Base-by-base conservation (phyloP, 2,113 vertebrate species). In the Podarcis cretensis region DNA sequence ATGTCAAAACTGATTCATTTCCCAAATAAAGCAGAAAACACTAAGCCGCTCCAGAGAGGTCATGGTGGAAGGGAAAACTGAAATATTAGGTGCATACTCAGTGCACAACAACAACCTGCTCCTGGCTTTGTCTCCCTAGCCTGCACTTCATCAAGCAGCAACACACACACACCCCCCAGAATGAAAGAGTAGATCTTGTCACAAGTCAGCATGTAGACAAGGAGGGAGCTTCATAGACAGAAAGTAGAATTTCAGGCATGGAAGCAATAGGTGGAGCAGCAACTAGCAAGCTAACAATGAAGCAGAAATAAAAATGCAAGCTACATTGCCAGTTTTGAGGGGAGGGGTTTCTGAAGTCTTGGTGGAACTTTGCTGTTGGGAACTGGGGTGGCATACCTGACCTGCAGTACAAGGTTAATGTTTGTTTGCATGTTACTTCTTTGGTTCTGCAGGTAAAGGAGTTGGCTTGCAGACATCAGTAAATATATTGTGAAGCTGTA, bases 401-500 rank as follows among this genome's bases (percentile, higher is more conserved):
- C 37, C 54, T 9, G 35, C 18, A 59, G 7, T 54, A n/a, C 7
- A 83, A 54, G 54, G 40, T 48, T 48, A 30, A 35, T 77, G 1
- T 10, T 78, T 16, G 30, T 77, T 54, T 54, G 63, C n/a, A 25
- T 16, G 18, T 57, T 78, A 69, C 25, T 23, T 25, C 20, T 54
- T 3, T 20, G 20, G 35, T 86, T 66, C 10, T 25, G 12, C 14
- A 68, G 23, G 21, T 30, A 54, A 25, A 40, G n/a, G 74, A 84
- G 21, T 25, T 23, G 21, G 8, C 57, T 43, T 69, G 65, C 65
- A 84, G 30, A 77, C 73, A 30, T 69, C 59, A 25, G 65, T 68
- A 77, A 89, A 89, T 57, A 78, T 21, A 57, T 27, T 78, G 74
- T 68, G 27, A 84, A 37, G 16, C 77, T 43, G 54, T 69, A 89